Evolutionary conservation across 2,888 invertebrate species (phyloP), one percentile per base, ranked within the genome.

Genomic region (Hymenopus coronatus): DNA sequence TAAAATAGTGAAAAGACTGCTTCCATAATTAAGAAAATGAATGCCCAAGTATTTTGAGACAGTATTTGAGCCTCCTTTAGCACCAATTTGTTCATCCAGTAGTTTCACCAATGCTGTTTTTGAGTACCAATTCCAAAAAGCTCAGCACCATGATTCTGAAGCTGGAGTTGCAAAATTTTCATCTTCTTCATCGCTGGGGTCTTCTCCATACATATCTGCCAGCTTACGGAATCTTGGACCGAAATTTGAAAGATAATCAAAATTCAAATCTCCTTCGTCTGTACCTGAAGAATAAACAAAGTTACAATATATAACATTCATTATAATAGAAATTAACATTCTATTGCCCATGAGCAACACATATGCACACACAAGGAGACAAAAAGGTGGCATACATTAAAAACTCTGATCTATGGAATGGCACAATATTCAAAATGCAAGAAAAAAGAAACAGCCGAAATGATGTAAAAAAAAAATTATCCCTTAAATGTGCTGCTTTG

Each of bases 151-250:
- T 90, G 97, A 96, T 92, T 97, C 97, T 88, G 94, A 94, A 89
- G 94, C 93, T 28, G 94, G 93, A 93, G 97, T 97, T 30, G 96
- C 96, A 88, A 96, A 96, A 90, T 96, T 96, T 92, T 96, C 95
- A 90, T 96, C 96, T 91, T 97, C 97, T 89, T 96, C 96, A 91
- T 97, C 97, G 90, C 97, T 97, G 30, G 96, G 96, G 92, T 96
- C 96, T 92, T 98, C 98, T n/a, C 98, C 98, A 92, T 98, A 98
- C 98, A 98, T 98, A 92, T 98, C 98, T 87, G 98, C 98, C 91
- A 98, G 94, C 92, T 98, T 98, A 91, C 98, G 96, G 96, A 99
- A 99, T 91, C 98, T 95, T n/a, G 98, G 98, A 86, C 99, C 99
- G 94, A 98, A 99, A 93, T 97, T 97, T 84, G 98, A 97, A 91